Evolutionary conservation across 2,797 vertebrate genomes (phyloP).

Genomic region (Peromyscus attwateri): DNA sequence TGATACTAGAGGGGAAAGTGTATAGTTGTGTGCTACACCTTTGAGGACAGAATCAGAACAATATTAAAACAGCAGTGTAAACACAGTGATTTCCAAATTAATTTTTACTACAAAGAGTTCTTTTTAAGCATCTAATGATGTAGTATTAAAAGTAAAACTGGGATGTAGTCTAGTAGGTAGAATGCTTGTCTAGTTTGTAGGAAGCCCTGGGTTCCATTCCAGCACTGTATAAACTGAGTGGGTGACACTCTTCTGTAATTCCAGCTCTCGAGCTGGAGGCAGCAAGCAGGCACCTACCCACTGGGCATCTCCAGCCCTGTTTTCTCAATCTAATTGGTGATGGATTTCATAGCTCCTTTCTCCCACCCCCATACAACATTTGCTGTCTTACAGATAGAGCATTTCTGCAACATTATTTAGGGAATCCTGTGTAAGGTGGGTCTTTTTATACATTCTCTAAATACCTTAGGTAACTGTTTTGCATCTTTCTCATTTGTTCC

Average conservation of each 20-base stretch:
- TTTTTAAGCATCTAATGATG: background rate
- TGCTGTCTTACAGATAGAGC: background rate
- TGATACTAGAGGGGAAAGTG: background rate
- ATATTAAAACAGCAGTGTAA: constrained; percentile 2
- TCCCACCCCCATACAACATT: background rate
- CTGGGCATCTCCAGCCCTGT: background rate
- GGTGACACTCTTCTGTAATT: background rate
- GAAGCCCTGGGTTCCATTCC: background rate
- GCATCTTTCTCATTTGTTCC: constrained; percentile 3
- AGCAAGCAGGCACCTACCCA: background rate
- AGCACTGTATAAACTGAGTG: background rate
- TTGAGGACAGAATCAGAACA: constrained; percentile 21
- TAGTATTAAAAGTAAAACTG: constrained; percentile 28
- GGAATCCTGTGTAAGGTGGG: background rate
- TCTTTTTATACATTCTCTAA: constrained; percentile 14
- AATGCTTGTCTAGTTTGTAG: background rate
- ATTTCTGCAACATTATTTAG: constrained; percentile 40
- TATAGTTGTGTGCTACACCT: background rate
- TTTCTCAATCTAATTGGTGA: constrained; percentile 41
- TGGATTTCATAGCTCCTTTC: background rate
- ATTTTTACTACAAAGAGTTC: background rate
- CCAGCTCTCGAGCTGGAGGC: background rate
- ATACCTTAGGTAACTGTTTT: background rate
- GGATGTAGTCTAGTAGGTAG: background rate
- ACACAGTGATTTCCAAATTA: background rate